Percentiles rank a stretch among this genome's conserved stretches.
These are phyloP conservation scores for Ligdia adustata DNA, from an alignment of 2,888 invertebrate genomes.

Conservation along the genomic window DNA sequence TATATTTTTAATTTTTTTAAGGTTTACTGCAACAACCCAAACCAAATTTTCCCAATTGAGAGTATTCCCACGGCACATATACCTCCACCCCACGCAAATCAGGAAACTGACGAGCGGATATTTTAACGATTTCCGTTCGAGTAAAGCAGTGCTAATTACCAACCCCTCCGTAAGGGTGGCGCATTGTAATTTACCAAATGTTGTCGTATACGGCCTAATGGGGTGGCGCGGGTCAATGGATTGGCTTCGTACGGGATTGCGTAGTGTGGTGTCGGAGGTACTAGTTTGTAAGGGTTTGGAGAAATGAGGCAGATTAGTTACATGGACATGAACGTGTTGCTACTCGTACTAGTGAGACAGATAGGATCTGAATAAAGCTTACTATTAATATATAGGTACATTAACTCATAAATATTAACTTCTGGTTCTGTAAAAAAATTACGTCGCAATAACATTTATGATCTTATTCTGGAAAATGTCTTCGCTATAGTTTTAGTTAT, in stretches of 20 bases:
- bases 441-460: too few relatives aligned
- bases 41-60: neutral
- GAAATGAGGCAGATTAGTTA: too few relatives aligned
- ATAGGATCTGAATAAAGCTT: too few relatives aligned
- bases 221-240: conserved; percentile 15
- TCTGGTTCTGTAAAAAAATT: too few relatives aligned
- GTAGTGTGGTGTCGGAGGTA: neutral
- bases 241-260: conserved; percentile 18
- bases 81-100: conserved; percentile 18
- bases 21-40: neutral
- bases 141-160: conserved; percentile 55
- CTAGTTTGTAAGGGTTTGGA: neutral
- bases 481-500: too few relatives aligned
- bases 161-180: conserved; percentile 35
- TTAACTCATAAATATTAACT: too few relatives aligned
- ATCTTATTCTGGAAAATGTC: too few relatives aligned
- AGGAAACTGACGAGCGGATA: conserved; percentile 41
- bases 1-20: too few relatives aligned
- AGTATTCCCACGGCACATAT: conserved; percentile 12
- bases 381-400: too few relatives aligned
- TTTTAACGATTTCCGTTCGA: conserved; percentile 51
- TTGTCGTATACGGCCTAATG: conserved; percentile 18
- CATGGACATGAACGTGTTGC: too few relatives aligned
- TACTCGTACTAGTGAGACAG: too few relatives aligned
- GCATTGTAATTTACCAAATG: conserved; percentile 33